Base-by-base conservation (phyloP, 2,113 vertebrate species). In the Grantiella picta region DNA sequence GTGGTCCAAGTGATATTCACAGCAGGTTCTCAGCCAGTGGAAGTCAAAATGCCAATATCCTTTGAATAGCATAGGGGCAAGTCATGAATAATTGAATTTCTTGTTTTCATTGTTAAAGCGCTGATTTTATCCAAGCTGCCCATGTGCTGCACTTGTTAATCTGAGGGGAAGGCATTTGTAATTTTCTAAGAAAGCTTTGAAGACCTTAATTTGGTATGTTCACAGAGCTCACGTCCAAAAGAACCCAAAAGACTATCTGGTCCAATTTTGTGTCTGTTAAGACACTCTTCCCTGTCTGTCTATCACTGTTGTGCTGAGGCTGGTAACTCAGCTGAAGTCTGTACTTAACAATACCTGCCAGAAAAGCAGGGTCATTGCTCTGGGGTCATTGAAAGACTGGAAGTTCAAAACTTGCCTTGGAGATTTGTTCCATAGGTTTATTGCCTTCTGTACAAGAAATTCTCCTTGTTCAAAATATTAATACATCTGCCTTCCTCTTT, bases 31-130 rank as follows among this genome's bases (percentile, higher is more conserved):
- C 73, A 61, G 70, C 31, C 69, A 61, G 61, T 33, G 53, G 65
- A 95, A 89, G 54, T 59, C 80, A 91, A 95, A 97, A 94, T 91
- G 77, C 63, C 86, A 93, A 25, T 45, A 89, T 52, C 38, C 69
- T 94, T 95, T 71, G 22, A 70, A 64, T 35, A 81, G 28, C 2
- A 0, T 10, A 75, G 69, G 52, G 28, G 61, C 36, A 92, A 72
- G 53, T 29, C 7, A 82, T 79, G 77, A 50, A 82, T 89, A 94
- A 89, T 65, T 57, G 25, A 89, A 82, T 91, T n/a, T 91, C 65
- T 89, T 86, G 47, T 60, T 95, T 94, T 92, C 75, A 33, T 57
- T 95, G 73, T 69, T 64, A 50, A 70, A 95, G 29, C 33, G 75
- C 73, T 87, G 93, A 42, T 94, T 90, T 92, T 79, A 57, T 50